A percentile compares a stretch with the other conserved stretches of the same genome.
Conservation (phyloP, 2,797 vertebrate species). For the Spheniscus humboldti region DNA sequence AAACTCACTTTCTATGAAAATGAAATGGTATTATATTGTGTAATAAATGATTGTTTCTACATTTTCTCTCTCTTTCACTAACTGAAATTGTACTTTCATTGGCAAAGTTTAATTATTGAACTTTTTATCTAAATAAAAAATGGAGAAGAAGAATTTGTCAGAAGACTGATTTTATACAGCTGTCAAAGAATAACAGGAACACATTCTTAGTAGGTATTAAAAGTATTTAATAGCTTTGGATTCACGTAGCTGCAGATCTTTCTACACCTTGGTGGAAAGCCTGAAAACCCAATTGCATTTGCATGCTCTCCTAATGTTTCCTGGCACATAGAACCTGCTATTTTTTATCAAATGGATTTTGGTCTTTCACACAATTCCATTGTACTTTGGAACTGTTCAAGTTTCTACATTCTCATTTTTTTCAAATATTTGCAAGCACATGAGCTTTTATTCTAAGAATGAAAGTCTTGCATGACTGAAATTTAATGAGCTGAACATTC, state of each 20-base stretch:
- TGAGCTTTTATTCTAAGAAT: not conserved
- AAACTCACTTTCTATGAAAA: constrained; percentile 55
- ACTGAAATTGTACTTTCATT: constrained; percentile 51
- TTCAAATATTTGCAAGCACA: not conserved
- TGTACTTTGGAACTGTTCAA: not conserved
- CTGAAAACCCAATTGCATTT: constrained; percentile 19
- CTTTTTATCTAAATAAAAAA: constrained; percentile 70
- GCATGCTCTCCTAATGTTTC: constrained; percentile 3
- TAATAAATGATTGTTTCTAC: constrained; percentile 60
- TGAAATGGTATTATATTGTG: constrained; percentile 29
- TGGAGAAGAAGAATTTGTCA: constrained; percentile 63
- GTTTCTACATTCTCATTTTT: not conserved
- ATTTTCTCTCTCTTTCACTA: constrained; percentile 31
- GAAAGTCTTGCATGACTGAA: constrained; percentile 1
- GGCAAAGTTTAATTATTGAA: constrained; percentile 71
- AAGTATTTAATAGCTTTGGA: constrained; percentile 46
- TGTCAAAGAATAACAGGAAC: constrained; percentile 61
- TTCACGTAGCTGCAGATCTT: constrained; percentile 10
- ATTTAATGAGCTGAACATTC: not conserved
- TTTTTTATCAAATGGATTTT: constrained; percentile 10
- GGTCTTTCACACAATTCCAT: not conserved
- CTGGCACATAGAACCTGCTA: not conserved
- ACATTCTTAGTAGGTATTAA: constrained; percentile 39
- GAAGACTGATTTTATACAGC: constrained; percentile 59
- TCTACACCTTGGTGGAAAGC: not conserved